phyloP scores from a whole-genome alignment of 2,113 vertebrate genomes.

The Lamprotornis superbus region DNA sequence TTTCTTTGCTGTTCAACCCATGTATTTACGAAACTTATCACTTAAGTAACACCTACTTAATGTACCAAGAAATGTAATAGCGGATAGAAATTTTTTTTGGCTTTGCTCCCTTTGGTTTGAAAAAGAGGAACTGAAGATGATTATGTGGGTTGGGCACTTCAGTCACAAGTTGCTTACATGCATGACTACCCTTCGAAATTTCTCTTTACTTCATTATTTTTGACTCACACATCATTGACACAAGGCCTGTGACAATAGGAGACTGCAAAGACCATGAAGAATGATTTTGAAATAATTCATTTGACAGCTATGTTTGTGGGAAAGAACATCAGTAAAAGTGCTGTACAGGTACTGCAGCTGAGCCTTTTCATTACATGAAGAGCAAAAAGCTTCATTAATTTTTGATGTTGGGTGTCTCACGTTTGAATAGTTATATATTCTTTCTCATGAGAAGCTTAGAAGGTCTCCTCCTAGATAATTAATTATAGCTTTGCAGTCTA shows the following conservation, averaged over 20 bases:
- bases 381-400: slow-evolving; percentile 30
- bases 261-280: background rate
- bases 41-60: slow-evolving; percentile 19
- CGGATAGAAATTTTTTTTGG: background rate
- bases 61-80: background rate
- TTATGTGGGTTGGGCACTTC: slow-evolving; percentile 11
- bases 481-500: background rate
- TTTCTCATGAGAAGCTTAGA: slow-evolving; percentile 11
- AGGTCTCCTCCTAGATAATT: slow-evolving; percentile 8
- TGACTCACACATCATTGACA: slow-evolving; percentile 1
- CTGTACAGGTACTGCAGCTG: background rate
- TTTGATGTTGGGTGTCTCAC: slow-evolving; percentile 1
- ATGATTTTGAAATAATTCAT: background rate
- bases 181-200: slow-evolving; percentile 10
- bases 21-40: background rate
- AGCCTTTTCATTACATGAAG: slow-evolving; percentile 7
- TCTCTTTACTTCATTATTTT: slow-evolving; percentile 18
- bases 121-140: slow-evolving; percentile 46
- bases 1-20: background rate
- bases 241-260: background rate
- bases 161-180: slow-evolving; percentile 47
- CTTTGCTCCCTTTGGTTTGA: background rate
- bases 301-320: background rate
- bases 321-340: slow-evolving; percentile 18
- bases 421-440: background rate